Percentiles rank a stretch among this genome's conserved stretches.
phyloP scores from a whole-genome alignment of 2,888 invertebrate species.

The Parnassius glacialis region DNA sequence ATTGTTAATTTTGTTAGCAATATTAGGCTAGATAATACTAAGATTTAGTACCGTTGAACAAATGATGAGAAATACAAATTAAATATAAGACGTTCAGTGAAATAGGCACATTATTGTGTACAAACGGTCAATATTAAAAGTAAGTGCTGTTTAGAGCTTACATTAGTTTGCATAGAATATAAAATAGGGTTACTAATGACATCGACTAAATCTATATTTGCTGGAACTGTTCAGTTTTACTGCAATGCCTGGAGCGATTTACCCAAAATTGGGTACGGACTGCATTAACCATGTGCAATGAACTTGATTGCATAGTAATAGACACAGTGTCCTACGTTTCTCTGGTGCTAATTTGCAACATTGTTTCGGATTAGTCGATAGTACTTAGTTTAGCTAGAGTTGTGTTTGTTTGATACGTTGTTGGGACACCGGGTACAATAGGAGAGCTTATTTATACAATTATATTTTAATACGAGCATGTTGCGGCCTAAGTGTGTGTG shows the following conservation, averaged over 20 bases:
- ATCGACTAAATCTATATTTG: constrained; percentile 11
- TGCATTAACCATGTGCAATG: background rate
- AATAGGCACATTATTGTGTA: constrained; percentile 20
- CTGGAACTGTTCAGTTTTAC: background rate
- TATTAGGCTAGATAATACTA: constrained; percentile 16
- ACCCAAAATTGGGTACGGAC: constrained; percentile 26
- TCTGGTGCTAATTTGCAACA: constrained; percentile 67
- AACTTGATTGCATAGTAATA: constrained; percentile 5
- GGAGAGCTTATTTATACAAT: constrained; percentile 37
- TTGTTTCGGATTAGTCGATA: constrained; percentile 34
- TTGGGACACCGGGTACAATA: constrained; percentile 36
- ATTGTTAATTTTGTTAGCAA: constrained; percentile 20
- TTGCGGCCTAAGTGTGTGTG: constrained; percentile 30
- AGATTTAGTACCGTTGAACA: constrained; percentile 8
- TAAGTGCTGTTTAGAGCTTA: constrained; percentile 10
- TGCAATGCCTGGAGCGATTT: background rate
- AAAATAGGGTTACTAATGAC: constrained; percentile 1
- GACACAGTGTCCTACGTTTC: constrained; percentile 51
- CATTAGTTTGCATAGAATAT: constrained; percentile 9
- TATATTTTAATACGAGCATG: constrained; percentile 25
- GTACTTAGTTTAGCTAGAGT: constrained; percentile 33
- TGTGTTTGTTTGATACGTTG: constrained; percentile 6
- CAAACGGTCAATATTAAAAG: background rate
- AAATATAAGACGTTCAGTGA: constrained; percentile 6
- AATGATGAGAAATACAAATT: constrained; percentile 21